Evolutionary conservation across 2,797 vertebrate species (phyloP), one percentile per base, ranked within the genome.

Genomic region (Hephaestus fuliginosus): DNA sequence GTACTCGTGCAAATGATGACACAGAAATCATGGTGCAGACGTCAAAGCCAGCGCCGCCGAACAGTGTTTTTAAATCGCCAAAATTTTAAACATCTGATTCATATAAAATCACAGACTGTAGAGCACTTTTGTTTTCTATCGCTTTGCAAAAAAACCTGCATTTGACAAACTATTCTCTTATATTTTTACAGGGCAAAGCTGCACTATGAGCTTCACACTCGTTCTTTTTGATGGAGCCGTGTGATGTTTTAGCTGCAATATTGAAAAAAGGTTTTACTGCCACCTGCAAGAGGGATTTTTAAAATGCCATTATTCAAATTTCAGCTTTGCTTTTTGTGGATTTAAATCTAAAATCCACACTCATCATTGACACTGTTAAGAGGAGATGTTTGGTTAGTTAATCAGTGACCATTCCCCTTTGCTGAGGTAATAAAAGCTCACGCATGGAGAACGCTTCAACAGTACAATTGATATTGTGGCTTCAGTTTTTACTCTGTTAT

Each of bases 111-210:
- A 67, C 49, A 55, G 61, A 55, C 69, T 52, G 64, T 15, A 11
- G n/a, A 82, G 52, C 67, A 73, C 81, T 25, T 83, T 75, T 82
- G 76, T 73, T 11, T 33, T 70, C 60, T 78, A 64, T 43, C 28
- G 57, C 75, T 86, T 87, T 80, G 75, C 85, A 68, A 80, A 78
- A 90, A 78, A 87, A 86, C 25, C 25, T 77, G 46, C 69, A 2
- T 62, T 18, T 83, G 75, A 86, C 80, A 81, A 75, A 60, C 81
- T 63, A 80, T 87, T 88, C 80, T 75, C 78, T 67, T 61, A 63
- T 56, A 66, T 84, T 79, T 74, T 76, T 55, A 68, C 13, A 5
- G 74, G 58, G 60, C 41, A 60, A 64, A 58, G 71, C 82, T 56
- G 76, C 74, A 28, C 53, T 61, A 28, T 30, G 72, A 66, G 73